Evolutionary conservation across 2,797 vertebrate species (phyloP).

Genomic region (Crocidura indochinensis): DNA sequence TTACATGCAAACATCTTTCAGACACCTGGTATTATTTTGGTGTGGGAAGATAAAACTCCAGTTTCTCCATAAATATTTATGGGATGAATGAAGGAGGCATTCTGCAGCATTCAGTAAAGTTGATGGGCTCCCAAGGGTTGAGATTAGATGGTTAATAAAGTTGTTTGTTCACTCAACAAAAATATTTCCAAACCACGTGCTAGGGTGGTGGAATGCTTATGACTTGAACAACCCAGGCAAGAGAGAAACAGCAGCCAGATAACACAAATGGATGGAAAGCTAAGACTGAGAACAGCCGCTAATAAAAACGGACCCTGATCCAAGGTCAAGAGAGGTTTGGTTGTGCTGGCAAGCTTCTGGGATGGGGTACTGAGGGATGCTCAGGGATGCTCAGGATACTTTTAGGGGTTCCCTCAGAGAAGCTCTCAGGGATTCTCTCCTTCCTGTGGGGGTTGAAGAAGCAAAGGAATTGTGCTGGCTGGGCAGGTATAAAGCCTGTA

Average conservation of each 20-base stretch:
- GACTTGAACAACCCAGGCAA: not conserved
- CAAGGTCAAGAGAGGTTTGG: not conserved
- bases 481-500: too few species aligned
- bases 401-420: too few species aligned
- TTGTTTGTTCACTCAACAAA: slow-evolving; percentile 64
- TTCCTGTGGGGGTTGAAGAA: too few species aligned
- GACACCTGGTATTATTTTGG: slow-evolving; percentile 64
- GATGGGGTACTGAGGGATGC: too few species aligned
- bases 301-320: not conserved
- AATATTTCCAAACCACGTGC: slow-evolving; percentile 36
- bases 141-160: slow-evolving; percentile 33
- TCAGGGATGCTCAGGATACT: too few species aligned
- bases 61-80: slow-evolving; percentile 75
- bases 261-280: not conserved
- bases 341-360: too few species aligned
- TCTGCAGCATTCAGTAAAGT: slow-evolving; percentile 46
- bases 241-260: slow-evolving; percentile 24
- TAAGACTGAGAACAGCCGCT: not conserved
- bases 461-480: too few species aligned
- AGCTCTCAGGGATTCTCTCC: too few species aligned
- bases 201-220: not conserved
- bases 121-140: slow-evolving; percentile 31
- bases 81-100: slow-evolving; percentile 32
- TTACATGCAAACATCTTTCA: slow-evolving; percentile 66
- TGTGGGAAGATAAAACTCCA: slow-evolving; percentile 54